Conservation (phyloP, 2,113 vertebrate genomes). For the Galeopterus variegatus region DNA sequence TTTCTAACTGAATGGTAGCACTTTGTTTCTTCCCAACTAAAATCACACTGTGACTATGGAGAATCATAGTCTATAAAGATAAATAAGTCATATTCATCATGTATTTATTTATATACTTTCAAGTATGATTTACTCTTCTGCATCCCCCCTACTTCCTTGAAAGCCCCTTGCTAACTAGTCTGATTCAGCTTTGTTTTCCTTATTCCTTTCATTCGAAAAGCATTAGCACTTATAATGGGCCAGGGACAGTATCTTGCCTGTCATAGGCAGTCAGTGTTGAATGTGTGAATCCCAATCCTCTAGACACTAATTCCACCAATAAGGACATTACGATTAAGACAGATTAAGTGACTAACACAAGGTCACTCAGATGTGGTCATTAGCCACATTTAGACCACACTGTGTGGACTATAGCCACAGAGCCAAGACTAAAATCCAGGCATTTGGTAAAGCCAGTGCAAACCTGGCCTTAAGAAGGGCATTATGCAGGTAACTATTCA, state of each 20-base stretch:
- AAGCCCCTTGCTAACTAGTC: not conserved
- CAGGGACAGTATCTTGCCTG: not conserved
- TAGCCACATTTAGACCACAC: too few species aligned
- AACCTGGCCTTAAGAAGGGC: not conserved
- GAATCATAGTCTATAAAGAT: conserved; percentile 13
- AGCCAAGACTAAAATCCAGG: not conserved
- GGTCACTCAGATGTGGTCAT: not conserved
- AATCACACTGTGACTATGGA: conserved; percentile 14
- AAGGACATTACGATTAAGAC: not conserved
- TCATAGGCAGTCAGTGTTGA: not conserved
- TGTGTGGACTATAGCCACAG: not conserved
- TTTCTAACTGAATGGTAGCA: not conserved
- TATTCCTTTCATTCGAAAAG: conserved; percentile 16
- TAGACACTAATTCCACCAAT: conserved; percentile 2
- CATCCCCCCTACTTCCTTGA: not conserved
- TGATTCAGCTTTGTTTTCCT: not conserved
- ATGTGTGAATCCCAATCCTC: not conserved
- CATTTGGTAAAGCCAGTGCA: not conserved
- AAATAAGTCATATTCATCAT: not conserved
- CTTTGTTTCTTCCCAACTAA: conserved; percentile 44
- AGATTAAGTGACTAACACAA: conserved; percentile 41
- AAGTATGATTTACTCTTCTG: not conserved
- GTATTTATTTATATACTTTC: conserved; percentile 7
- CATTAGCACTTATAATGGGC: not conserved
- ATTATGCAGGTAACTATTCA: not conserved